Percentiles rank a stretch among this genome's conserved stretches.
phyloP scores from a whole-genome alignment of 2,113 vertebrate species.

The Egretta garzetta region DNA sequence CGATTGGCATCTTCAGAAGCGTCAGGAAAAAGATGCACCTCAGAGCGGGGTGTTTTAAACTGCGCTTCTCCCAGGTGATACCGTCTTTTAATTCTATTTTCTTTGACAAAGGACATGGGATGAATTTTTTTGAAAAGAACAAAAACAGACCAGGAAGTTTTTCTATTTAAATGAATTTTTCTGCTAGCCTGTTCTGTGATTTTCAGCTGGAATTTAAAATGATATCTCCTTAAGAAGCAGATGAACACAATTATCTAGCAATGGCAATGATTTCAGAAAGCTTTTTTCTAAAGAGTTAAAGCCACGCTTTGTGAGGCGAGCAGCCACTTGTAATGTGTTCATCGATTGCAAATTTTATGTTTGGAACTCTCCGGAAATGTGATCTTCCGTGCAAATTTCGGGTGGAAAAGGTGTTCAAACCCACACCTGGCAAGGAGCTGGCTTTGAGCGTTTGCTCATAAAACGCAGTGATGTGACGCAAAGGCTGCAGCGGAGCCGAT shows the following conservation, averaged over 20 bases:
- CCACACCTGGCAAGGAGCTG: not conserved
- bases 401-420: not conserved
- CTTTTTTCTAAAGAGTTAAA: not conserved
- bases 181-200: not conserved
- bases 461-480: not conserved
- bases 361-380: not conserved
- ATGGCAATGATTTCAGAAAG: not conserved
- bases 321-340: not conserved
- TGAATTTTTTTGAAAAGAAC: not conserved
- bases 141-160: not conserved
- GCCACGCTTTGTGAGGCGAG: not conserved
- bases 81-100: not conserved
- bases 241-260: not conserved
- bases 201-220: not conserved
- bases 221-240: not conserved
- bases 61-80: not conserved
- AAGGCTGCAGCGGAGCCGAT: not conserved
- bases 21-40: not conserved
- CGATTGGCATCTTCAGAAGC: not conserved
- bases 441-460: not conserved
- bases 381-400: not conserved
- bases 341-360: not conserved
- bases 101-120: not conserved
- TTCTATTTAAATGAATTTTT: not conserved
- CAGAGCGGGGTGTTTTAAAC: not conserved